Evolutionary conservation across 2,113 vertebrate genomes (phyloP), one percentile per base, ranked within the genome.

Genomic region (Rutilus rutilus): DNA sequence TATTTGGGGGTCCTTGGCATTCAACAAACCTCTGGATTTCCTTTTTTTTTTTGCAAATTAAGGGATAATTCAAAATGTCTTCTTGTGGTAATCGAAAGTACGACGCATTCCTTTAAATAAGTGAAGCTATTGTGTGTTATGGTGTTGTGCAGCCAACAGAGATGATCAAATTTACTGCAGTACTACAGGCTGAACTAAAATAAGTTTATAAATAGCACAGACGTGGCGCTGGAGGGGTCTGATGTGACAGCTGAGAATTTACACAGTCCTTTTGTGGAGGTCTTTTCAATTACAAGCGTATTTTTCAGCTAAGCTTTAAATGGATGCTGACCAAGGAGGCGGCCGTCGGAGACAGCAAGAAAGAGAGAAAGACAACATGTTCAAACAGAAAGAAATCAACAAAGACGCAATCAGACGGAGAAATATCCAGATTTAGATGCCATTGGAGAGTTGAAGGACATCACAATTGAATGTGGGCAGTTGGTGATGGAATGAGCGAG

Each of bases 151-250:
- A 81, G 42, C 39, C 23, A 27, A 27, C 30, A 67, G 45, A 82
- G 80, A 77, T 39, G 14, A 76, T 45, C 52, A 69, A 45, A 60
- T 60, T 25, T 12, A 54, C 33, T 50, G 64, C 50, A 62, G 65
- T n/a, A 36, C 52, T 80, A 33, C 25, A 59, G n/a, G 73, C 60
- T 54, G 12, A 47, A 6, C 74, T 79, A 23, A 36, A 42, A 27
- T 19, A 25, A 19, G n/a, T 47, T 73, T 86, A 86, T 73, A 81
- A 86, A 86, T 86, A 86, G 85, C 76, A 81, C 77, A 83, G 65
- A 59, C 21, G 12, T 6, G 4, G 12, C 6, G 65, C 50, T 83
- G 30, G 65, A 73, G 50, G 67, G 45, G 7, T 83, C 21, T 73
- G 33, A 15, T 8, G 45, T 57, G 50, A 57, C 47, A 71, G 64